Percentiles rank a stretch among this genome's conserved stretches.
Conservation (phyloP, 2,113 vertebrate species). For the Cervus canadensis region DNA sequence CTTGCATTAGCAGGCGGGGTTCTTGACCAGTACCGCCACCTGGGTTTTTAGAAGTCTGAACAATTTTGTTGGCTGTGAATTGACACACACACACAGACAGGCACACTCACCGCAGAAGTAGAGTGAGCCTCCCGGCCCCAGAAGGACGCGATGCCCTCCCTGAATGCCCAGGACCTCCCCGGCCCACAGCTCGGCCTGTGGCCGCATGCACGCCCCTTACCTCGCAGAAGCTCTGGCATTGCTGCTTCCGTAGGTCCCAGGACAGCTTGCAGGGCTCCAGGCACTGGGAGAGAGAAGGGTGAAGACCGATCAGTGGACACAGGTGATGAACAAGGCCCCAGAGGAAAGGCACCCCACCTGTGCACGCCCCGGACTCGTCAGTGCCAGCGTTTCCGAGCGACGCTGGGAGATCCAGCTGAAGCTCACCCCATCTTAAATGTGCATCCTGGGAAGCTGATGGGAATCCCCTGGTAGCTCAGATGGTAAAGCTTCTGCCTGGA, state of each 20-base stretch:
- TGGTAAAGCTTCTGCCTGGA: too few species aligned
- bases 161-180: fast-evolving
- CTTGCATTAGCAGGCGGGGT: fast-evolving
- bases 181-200: fast-evolving
- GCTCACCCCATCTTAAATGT: fast-evolving
- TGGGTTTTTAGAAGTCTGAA: neutral
- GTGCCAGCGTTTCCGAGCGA: fast-evolving
- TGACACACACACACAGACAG: too few species aligned
- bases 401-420: neutral
- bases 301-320: slow-evolving; percentile 23
- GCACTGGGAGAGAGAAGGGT: slow-evolving; percentile 83
- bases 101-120: fast-evolving
- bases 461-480: neutral
- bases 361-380: fast-evolving
- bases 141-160: too few species aligned
- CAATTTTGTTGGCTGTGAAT: too few species aligned
- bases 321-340: neutral
- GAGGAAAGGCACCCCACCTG: fast-evolving
- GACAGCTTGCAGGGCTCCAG: slow-evolving; percentile 97
- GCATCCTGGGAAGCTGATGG: neutral
- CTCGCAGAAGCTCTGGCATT: slow-evolving; percentile 96
- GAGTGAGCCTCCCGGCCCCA: neutral
- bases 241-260: slow-evolving; percentile 91
- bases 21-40: neutral
- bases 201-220: slow-evolving; percentile 75